These are phyloP conservation scores for Aeoliscus strigatus DNA, from an alignment of 2,797 vertebrate genomes.

Conservation along the genomic window DNA sequence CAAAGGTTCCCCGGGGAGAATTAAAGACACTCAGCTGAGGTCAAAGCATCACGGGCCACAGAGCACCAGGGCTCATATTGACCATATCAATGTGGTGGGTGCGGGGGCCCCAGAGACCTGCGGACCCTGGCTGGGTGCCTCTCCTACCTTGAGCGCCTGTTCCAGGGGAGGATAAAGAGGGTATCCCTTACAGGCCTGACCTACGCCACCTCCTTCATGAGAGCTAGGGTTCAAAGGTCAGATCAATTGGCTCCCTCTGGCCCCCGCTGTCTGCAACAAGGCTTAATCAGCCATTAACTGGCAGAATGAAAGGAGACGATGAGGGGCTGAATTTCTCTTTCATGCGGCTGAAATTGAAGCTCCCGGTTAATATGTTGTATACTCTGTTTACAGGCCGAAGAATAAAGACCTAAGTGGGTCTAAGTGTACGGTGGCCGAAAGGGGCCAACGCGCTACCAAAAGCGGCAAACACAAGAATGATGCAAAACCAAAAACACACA, in stretches of 20 bases:
- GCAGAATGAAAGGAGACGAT: constrained; percentile 31
- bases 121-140: constrained; percentile 84
- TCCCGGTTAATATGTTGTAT: constrained; percentile 5
- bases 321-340: constrained; percentile 26
- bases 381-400: too few species aligned
- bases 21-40: constrained; percentile 36
- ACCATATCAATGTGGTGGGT: constrained; percentile 79
- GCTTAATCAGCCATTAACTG: constrained; percentile 95
- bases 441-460: too few species aligned
- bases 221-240: constrained; percentile 80
- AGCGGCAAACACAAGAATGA: too few species aligned
- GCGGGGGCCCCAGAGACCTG: constrained; percentile 75
- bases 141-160: constrained; percentile 88
- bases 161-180: constrained; percentile 90
- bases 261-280: constrained; percentile 83
- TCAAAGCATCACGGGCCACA: constrained; percentile 46
- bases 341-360: constrained; percentile 24
- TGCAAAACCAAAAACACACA: too few species aligned
- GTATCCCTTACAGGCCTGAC: constrained; percentile 98
- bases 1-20: constrained; percentile 43
- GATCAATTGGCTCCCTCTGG: constrained; percentile 88
- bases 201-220: constrained; percentile 86
- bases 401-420: too few species aligned
- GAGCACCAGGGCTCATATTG: constrained; percentile 72
- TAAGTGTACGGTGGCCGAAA: too few species aligned